Evolutionary conservation across 2,113 vertebrate species (phyloP).

Genomic region (Petrocephalus microphthalmus): DNA sequence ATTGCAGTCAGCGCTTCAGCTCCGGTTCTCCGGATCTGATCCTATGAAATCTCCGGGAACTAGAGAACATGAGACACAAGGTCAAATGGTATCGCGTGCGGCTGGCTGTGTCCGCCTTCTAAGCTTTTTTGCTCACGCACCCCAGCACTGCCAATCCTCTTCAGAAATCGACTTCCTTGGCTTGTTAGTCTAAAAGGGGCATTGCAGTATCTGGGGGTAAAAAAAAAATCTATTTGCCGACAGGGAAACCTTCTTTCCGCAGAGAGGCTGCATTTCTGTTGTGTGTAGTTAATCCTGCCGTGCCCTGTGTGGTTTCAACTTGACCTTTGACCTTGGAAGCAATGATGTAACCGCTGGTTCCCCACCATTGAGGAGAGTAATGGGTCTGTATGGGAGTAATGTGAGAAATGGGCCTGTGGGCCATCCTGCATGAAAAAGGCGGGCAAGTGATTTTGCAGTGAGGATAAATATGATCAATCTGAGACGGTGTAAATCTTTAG

Average conservation of each 20-base stretch:
- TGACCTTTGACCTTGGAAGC: conserved; percentile 1
- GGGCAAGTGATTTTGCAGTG: background rate
- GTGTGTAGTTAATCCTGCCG: background rate
- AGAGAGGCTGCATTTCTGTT: background rate
- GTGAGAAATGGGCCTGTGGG: background rate
- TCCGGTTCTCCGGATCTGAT: background rate
- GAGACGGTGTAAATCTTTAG: background rate
- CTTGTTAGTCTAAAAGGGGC: background rate
- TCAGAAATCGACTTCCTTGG: background rate
- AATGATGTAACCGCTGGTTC: background rate
- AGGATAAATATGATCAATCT: background rate
- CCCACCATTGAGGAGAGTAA: background rate
- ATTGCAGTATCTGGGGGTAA: background rate
- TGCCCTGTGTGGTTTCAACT: background rate
- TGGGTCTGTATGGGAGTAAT: background rate
- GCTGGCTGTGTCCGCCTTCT: background rate
- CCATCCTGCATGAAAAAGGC: background rate
- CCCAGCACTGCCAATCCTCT: background rate
- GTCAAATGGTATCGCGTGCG: background rate
- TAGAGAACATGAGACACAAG: background rate
- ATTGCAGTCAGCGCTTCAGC: background rate
- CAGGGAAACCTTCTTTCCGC: background rate
- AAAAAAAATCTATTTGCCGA: background rate
- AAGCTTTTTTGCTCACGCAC: background rate
- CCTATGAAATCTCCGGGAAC: background rate